These are phyloP conservation scores for Toxotes lorentzi DNA, from an alignment of 2,797 vertebrate species.

Conservation along the genomic window DNA sequence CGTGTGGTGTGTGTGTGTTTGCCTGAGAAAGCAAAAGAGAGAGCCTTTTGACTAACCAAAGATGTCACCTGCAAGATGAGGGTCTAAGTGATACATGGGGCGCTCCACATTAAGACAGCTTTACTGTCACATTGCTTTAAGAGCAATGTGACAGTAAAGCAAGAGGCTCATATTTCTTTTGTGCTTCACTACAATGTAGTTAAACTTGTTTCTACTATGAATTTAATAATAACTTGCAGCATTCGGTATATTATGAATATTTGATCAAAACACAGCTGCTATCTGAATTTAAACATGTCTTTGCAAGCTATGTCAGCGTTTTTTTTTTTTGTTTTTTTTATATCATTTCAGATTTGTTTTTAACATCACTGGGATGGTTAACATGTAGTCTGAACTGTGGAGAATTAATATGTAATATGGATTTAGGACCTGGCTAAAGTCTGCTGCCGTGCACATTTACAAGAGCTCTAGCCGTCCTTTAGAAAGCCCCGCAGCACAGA, in stretches of 20 bases:
- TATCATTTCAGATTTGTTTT: constrained; percentile 13
- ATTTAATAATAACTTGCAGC: neutral
- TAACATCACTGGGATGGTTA: neutral
- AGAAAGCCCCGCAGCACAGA: constrained; percentile 27
- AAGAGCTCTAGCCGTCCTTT: constrained; percentile 7
- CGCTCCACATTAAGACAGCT: neutral
- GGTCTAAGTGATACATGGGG: neutral
- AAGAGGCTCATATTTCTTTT: neutral
- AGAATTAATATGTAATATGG: neutral
- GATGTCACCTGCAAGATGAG: neutral
- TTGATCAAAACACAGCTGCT: neutral
- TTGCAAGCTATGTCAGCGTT: neutral
- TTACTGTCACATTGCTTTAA: neutral
- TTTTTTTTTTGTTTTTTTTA: neutral
- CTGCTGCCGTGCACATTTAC: constrained; percentile 22
- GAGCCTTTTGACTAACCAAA: neutral
- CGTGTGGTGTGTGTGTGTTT: neutral
- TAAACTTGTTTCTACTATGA: neutral
- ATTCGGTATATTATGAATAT: neutral
- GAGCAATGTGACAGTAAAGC: neutral
- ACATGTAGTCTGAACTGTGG: neutral
- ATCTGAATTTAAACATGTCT: too few relatives aligned
- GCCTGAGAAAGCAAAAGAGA: neutral
- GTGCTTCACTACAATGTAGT: neutral
- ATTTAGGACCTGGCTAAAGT: constrained; percentile 7